Evolutionary conservation across 2,888 invertebrate species (phyloP).

Genomic region (Macrosiphum euphorbiae): DNA sequence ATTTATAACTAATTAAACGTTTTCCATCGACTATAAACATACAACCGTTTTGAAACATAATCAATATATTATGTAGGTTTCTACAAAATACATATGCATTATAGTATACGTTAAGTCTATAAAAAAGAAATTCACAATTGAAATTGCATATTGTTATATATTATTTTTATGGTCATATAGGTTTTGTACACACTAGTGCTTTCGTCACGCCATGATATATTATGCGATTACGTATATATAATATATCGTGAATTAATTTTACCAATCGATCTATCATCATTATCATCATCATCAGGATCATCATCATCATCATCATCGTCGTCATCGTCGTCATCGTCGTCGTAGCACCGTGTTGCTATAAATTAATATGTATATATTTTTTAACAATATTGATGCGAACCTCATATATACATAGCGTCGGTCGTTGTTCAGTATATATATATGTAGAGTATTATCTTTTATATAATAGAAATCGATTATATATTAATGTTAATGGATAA

Average conservation of each 20-base stretch:
- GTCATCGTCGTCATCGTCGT: background rate
- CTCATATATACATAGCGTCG: background rate
- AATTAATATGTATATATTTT: background rate
- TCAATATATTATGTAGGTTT: background rate
- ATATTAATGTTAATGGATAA: conserved; percentile 44
- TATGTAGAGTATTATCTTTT: conserved; percentile 18
- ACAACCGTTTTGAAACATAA: too few relatives aligned
- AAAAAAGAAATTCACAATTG: background rate
- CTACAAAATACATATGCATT: background rate
- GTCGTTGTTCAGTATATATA: background rate
- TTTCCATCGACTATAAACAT: background rate
- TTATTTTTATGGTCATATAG: background rate
- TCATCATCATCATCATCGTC: background rate
- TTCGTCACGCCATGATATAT: background rate
- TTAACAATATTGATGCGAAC: background rate
- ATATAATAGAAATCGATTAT: conserved; percentile 44
- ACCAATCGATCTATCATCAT: background rate
- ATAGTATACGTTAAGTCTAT: background rate
- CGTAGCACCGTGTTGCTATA: background rate
- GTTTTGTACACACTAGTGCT: background rate
- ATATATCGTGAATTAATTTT: background rate
- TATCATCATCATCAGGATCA: background rate
- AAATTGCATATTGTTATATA: background rate
- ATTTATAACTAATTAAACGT: background rate
- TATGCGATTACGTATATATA: background rate